These are phyloP conservation scores for Wasmannia auropunctata DNA, from an alignment of 1,140 invertebrate genomes.

Conservation along the genomic window DNA sequence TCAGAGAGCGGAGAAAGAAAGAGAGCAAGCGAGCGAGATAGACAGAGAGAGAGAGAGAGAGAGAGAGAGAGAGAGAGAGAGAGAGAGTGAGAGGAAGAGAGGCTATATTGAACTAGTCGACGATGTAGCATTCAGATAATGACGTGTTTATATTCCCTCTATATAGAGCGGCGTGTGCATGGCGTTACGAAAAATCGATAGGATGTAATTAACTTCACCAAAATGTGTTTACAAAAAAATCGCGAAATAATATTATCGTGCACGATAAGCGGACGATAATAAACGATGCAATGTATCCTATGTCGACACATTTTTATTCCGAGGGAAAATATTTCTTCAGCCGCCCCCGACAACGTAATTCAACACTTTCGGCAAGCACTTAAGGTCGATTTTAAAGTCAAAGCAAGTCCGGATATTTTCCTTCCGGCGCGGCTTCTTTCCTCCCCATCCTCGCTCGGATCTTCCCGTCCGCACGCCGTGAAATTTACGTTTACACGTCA, in stretches of 20 bases:
- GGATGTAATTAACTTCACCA: neutral
- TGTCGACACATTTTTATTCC: constrained; percentile 3
- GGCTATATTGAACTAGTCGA: neutral
- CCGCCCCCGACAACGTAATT: constrained; percentile 2
- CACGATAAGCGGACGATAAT: neutral
- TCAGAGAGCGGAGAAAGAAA: neutral
- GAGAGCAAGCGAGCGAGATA: neutral
- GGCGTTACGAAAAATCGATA: neutral
- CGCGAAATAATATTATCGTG: neutral
- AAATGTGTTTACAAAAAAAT: neutral
- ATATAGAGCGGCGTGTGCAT: neutral
- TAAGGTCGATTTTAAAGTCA: constrained; percentile 47
- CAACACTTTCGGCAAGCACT: constrained; percentile 40
- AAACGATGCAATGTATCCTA: constrained; percentile 1
- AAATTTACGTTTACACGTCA: neutral
- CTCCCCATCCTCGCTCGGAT: neutral
- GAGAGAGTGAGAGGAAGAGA: neutral
- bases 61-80: neutral
- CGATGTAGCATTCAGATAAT: neutral
- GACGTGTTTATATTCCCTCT: neutral
- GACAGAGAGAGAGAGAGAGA: neutral
- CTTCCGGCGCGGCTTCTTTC: neutral
- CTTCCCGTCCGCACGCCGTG: neutral
- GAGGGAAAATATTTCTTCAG: constrained; percentile 33
- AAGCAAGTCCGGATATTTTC: constrained; percentile 38